Conservation (phyloP, 2,113 vertebrate species). For the Myanophis thanlyinensis region DNA sequence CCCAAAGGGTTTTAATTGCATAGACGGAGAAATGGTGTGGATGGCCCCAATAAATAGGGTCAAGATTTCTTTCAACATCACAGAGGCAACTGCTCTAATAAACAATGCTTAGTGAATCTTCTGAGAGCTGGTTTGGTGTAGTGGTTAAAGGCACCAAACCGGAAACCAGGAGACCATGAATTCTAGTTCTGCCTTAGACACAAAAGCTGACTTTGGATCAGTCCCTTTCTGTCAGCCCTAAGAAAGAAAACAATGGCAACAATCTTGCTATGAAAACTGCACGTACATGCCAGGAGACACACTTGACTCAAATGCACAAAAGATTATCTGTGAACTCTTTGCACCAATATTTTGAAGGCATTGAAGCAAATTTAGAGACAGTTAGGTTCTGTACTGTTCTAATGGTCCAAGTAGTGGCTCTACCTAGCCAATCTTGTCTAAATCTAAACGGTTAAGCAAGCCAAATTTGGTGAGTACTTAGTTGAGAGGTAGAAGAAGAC, state of each 20-base stretch:
- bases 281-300: neutral
- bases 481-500: neutral
- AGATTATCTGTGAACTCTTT: neutral
- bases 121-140: neutral
- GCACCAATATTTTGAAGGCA: neutral
- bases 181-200: neutral
- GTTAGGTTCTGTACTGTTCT: neutral
- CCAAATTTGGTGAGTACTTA: neutral
- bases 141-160: neutral
- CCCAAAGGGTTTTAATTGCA: constrained; percentile 24
- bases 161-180: neutral
- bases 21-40: constrained; percentile 17
- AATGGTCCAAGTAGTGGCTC: neutral
- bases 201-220: neutral
- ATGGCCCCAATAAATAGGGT: constrained; percentile 5
- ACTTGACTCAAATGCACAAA: neutral
- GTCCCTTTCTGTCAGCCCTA: neutral
- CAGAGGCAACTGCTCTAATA: neutral
- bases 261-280: neutral
- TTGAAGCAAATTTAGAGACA: neutral
- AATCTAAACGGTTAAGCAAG: neutral
- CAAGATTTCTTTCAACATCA: constrained; percentile 3
- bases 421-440: neutral
- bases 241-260: neutral
- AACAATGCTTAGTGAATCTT: neutral